These are phyloP conservation scores for Mus caroli DNA, from an alignment of 2,797 vertebrate species.

Conservation along the genomic window DNA sequence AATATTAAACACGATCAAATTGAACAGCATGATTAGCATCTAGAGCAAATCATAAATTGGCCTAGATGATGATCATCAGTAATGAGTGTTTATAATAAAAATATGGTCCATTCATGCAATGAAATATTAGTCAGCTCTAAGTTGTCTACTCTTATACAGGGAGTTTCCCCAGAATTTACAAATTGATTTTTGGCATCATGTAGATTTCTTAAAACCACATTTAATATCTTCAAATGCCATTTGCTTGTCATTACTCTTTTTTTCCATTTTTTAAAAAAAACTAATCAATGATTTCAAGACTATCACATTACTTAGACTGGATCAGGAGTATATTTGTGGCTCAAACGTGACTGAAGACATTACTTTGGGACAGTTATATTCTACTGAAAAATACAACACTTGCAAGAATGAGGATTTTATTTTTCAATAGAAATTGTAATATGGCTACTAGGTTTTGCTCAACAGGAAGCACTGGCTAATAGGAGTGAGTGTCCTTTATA, in stretches of 20 bases:
- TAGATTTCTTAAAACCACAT: background rate
- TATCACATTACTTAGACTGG: background rate
- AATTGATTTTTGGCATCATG: background rate
- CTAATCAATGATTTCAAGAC: background rate
- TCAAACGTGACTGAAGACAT: constrained; percentile 2
- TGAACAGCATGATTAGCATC: background rate
- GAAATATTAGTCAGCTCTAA: background rate
- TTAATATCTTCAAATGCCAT: background rate
- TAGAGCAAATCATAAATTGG: background rate
- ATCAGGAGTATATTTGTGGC: background rate
- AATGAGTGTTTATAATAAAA: background rate
- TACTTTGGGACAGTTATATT: background rate
- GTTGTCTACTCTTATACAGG: background rate
- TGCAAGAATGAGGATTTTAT: background rate
- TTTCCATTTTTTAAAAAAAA: background rate
- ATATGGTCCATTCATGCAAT: background rate
- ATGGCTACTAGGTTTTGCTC: background rate
- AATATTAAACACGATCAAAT: background rate
- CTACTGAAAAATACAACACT: background rate
- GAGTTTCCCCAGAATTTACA: background rate
- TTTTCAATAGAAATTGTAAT: background rate
- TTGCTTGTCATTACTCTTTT: background rate
- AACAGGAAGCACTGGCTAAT: background rate
- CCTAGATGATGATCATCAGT: background rate
- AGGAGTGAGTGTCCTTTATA: background rate